Conservation (phyloP, 2,113 vertebrate species). For the Gymnorhina tibicen region DNA sequence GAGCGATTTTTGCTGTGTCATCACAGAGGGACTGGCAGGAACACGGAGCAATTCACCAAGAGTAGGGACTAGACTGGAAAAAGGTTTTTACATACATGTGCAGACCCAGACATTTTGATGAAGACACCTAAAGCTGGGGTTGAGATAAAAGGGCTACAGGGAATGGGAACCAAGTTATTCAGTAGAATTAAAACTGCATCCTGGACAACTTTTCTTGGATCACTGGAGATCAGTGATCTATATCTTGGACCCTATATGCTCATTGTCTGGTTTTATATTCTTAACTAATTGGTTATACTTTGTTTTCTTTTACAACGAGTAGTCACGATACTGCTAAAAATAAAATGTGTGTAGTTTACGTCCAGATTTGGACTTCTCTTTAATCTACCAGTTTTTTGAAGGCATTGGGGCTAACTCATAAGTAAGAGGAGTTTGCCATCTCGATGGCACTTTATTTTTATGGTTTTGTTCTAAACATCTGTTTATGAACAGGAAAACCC, state of each 20-base stretch:
- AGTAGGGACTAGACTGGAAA: background rate
- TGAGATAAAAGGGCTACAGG: background rate
- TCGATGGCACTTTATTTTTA: background rate
- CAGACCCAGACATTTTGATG: background rate
- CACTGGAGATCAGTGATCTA: background rate
- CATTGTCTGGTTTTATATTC: background rate
- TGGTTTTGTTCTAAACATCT: background rate
- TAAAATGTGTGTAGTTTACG: fast-evolving
- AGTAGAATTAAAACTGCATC: background rate
- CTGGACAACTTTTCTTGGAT: background rate
- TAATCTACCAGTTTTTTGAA: background rate
- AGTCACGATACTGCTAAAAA: background rate
- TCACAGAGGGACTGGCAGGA: background rate
- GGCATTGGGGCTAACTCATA: background rate
- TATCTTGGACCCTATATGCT: background rate
- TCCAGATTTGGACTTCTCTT: background rate
- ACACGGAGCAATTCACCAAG: background rate
- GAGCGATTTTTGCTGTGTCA: background rate
- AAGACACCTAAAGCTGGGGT: background rate
- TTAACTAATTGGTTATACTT: background rate
- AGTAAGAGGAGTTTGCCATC: background rate
- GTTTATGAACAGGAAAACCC: background rate
- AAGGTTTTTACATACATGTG: background rate
- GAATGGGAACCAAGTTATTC: background rate
- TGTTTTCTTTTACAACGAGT: background rate